Conservation (phyloP, 1,140 invertebrate species). For the Drosophila sucinea region DNA sequence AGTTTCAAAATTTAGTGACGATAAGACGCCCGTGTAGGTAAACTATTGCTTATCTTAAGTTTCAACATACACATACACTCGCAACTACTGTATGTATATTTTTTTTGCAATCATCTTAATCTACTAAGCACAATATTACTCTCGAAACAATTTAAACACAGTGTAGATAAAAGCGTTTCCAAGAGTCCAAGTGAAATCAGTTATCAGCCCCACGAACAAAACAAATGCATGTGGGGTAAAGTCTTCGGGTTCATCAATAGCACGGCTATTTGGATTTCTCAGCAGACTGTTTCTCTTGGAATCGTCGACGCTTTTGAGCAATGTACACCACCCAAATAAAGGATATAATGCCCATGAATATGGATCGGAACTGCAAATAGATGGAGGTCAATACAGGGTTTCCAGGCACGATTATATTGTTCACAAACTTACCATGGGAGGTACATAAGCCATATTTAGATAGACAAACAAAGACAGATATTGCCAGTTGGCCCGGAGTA, state of each 20-base stretch:
- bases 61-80: neutral
- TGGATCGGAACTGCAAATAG: constrained; percentile 85
- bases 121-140: constrained; percentile 7
- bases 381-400: neutral
- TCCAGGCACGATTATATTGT: neutral
- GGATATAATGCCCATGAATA: constrained; percentile 87
- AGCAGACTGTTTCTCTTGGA: constrained; percentile 62
- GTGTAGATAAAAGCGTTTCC: constrained; percentile 30
- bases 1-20: neutral
- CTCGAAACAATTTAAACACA: constrained; percentile 16
- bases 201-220: constrained; percentile 29
- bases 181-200: constrained; percentile 44
- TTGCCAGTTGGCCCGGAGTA: constrained; percentile 88
- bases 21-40: neutral
- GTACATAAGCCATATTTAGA: constrained; percentile 88
- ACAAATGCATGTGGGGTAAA: constrained; percentile 27
- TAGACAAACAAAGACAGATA: constrained; percentile 89
- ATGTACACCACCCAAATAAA: constrained; percentile 89
- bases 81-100: neutral
- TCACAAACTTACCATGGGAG: constrained; percentile 86
- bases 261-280: constrained; percentile 49
- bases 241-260: neutral
- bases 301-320: constrained; percentile 84
- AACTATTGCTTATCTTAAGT: neutral
- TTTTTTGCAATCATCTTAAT: constrained; percentile 4